Conservation (phyloP, 2,797 vertebrate genomes). For the Melanotaenia maccullochi region DNA sequence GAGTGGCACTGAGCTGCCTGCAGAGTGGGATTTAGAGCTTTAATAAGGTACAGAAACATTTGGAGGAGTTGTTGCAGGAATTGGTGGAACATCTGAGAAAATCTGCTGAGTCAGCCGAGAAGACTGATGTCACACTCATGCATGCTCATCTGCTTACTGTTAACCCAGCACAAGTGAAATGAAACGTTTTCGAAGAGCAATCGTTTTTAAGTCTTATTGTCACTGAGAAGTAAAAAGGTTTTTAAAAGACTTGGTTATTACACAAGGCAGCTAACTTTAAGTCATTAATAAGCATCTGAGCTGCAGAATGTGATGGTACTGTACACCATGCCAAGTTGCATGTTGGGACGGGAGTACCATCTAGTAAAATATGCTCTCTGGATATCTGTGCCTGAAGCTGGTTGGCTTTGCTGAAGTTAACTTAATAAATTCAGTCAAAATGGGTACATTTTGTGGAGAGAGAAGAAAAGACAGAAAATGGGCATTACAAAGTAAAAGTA, state of each 20-base stretch:
- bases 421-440: no score
- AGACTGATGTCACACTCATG: background rate
- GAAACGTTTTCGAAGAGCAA: background rate
- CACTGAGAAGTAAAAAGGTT: background rate
- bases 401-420: background rate
- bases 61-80: conserved; percentile 2
- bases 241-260: background rate
- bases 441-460: no score
- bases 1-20: conserved; percentile 52
- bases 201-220: no score
- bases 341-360: background rate
- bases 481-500: no score
- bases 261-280: background rate
- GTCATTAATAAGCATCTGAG: background rate
- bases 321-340: background rate
- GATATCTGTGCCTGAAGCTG: background rate
- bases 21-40: conserved; percentile 14
- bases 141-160: background rate
- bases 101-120: background rate
- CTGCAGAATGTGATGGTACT: background rate
- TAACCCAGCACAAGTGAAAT: background rate
- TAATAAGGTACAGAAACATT: conserved; percentile 38
- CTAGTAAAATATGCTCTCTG: background rate
- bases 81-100: background rate
- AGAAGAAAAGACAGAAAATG: no score